Evolutionary conservation across 2,113 vertebrate species (phyloP), one percentile per base, ranked within the genome.

Genomic region (Podarcis muralis): DNA sequence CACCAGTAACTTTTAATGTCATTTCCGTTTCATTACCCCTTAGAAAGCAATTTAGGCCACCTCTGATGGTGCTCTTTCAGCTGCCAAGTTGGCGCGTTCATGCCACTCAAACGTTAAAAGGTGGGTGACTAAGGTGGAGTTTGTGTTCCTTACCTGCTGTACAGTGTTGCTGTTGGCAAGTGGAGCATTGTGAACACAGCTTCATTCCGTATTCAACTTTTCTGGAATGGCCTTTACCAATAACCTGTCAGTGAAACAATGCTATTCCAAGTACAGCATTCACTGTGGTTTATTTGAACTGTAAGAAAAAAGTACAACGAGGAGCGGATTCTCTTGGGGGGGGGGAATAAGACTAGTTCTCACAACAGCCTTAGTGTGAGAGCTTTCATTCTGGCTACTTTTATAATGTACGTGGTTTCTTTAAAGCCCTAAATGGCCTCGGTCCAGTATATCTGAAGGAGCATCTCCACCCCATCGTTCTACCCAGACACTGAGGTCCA

Each of bases 11-110:
- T 90, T 87, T 89, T 86, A 91, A 76, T 91, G 88, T 85, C 32
- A 91, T 95, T 94, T 94, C 81, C 75, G 23, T 92, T 93, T 95
- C 90, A 93, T 95, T 94, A 88, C 81, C 74, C 83, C 84, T 87
- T 87, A 69, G 84, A 81, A 69, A 90, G 35, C 89, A 94, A 82
- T 94, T 85, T 78, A 81, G 79, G n/a, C 87, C 91, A 83, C 32
- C 57, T 81, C 2, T 85, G 40, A 76, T 68, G 48, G 22, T 0
- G 0, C 68, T 76, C 92, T 92, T 71, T 92, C 86, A 91, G 43
- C 89, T 91, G 80, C 80, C 81, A 92, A 0, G 9, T 1, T 8
- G 30, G 48, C 69, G 27, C 25, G 27, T 1, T 20, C 79, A 78
- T 80, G 79, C 15, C 30, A 66, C 57, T 91, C 86, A 57, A 11